Conservation (phyloP, 2,113 vertebrate species). For the Pteruthius melanotis region DNA sequence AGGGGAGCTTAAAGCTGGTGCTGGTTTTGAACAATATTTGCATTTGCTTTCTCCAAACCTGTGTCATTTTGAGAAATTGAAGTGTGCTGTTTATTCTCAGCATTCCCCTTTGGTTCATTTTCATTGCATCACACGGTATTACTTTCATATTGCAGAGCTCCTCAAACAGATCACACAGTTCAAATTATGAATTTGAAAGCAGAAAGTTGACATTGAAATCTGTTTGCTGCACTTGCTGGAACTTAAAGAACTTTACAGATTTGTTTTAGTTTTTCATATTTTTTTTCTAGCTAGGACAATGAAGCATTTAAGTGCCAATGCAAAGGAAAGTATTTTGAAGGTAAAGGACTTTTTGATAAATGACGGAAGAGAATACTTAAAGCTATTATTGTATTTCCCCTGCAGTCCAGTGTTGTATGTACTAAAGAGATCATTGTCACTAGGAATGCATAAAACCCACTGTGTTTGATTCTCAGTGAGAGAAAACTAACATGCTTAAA, state of each 20-base stretch:
- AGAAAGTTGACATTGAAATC: background rate
- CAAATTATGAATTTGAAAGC: background rate
- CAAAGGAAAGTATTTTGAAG: background rate
- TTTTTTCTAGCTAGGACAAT: background rate
- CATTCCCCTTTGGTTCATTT: background rate
- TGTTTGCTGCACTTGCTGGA: background rate
- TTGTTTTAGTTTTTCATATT: background rate
- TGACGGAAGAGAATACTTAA: background rate
- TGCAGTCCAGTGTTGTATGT: background rate
- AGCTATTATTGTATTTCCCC: background rate
- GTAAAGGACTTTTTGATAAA: background rate
- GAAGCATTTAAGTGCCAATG: background rate
- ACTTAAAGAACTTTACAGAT: background rate
- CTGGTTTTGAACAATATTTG: background rate
- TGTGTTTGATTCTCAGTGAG: background rate
- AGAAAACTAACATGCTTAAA: background rate
- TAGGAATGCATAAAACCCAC: background rate
- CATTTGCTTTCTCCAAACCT: background rate
- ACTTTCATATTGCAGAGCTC: background rate
- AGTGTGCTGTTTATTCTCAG: background rate
- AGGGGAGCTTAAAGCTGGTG: background rate
- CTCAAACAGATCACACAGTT: background rate
- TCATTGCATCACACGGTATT: background rate
- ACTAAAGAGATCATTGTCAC: background rate
- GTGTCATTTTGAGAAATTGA: background rate